These are phyloP conservation scores for Hermodice carunculata DNA, from an alignment of 2,888 invertebrate genomes.

Conservation along the genomic window DNA sequence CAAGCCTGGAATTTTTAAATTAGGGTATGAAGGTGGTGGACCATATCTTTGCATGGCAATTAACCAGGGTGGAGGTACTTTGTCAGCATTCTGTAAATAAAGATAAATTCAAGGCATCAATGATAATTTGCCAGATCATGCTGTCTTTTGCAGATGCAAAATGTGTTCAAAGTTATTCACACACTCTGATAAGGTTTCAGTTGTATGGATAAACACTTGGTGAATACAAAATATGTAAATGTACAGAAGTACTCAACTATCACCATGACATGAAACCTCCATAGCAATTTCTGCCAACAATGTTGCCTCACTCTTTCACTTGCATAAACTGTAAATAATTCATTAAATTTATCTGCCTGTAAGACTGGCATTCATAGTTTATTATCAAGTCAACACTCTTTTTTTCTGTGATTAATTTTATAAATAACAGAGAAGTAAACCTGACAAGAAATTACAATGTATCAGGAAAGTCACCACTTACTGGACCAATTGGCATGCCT, in stretches of 20 bases:
- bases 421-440: neutral
- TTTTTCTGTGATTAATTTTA: neutral
- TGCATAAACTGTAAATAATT: too few species aligned
- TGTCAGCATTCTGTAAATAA: slow-evolving; percentile 69
- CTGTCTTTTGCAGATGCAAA: neutral
- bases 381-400: too few species aligned
- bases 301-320: too few species aligned
- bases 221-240: too few species aligned
- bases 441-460: neutral
- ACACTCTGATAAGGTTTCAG: neutral
- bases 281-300: too few species aligned
- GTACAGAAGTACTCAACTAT: too few species aligned
- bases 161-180: neutral
- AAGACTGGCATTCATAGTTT: too few species aligned
- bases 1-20: slow-evolving; percentile 95
- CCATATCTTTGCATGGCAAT: slow-evolving; percentile 99
- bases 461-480: slow-evolving; percentile 42
- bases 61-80: slow-evolving; percentile 91
- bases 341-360: too few species aligned
- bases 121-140: neutral
- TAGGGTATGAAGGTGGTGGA: slow-evolving; percentile 98
- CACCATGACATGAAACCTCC: too few species aligned
- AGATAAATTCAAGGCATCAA: neutral
- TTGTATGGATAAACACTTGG: neutral
- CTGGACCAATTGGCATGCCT: slow-evolving; percentile 98